phyloP scores from a whole-genome alignment of 1,140 invertebrate species.

The Pollicipes pollicipes region DNA sequence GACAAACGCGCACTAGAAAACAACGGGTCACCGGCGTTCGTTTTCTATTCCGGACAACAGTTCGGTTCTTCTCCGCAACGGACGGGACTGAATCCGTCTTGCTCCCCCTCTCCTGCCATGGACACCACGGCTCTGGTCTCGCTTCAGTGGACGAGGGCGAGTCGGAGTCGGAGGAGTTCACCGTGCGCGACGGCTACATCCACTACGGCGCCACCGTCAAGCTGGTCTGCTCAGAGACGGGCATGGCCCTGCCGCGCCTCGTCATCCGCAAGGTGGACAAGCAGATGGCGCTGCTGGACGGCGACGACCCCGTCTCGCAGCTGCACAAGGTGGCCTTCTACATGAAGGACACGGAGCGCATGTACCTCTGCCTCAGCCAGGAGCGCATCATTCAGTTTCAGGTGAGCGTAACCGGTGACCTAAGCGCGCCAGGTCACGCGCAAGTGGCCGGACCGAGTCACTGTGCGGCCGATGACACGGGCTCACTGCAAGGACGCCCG shows the following conservation, averaged over 20 bases:
- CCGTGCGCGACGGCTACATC: slow-evolving; percentile 92
- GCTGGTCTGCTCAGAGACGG: slow-evolving; percentile 94
- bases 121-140: too few species aligned
- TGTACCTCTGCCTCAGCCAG: slow-evolving; percentile 96
- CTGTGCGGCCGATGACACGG: too few species aligned
- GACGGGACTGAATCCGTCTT: too few species aligned
- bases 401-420: slow-evolving; percentile 24
- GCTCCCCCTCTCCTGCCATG: too few species aligned
- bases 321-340: slow-evolving; percentile 99
- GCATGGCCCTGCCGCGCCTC: slow-evolving; percentile 90
- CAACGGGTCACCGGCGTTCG: too few species aligned
- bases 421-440: too few species aligned
- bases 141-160: slow-evolving; percentile 93
- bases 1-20: too few species aligned
- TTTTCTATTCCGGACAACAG: too few species aligned
- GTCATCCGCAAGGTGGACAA: slow-evolving; percentile 96
- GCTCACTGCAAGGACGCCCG: too few species aligned
- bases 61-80: too few species aligned
- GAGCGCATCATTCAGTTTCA: slow-evolving; percentile 99
- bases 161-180: slow-evolving; percentile 92
- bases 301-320: slow-evolving; percentile 96
- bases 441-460: too few species aligned
- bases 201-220: slow-evolving; percentile 98
- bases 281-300: slow-evolving; percentile 91
- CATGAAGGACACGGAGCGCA: slow-evolving; percentile 97